Base-by-base conservation (phyloP, 2,888 invertebrate species). In the Ophraella communa region DNA sequence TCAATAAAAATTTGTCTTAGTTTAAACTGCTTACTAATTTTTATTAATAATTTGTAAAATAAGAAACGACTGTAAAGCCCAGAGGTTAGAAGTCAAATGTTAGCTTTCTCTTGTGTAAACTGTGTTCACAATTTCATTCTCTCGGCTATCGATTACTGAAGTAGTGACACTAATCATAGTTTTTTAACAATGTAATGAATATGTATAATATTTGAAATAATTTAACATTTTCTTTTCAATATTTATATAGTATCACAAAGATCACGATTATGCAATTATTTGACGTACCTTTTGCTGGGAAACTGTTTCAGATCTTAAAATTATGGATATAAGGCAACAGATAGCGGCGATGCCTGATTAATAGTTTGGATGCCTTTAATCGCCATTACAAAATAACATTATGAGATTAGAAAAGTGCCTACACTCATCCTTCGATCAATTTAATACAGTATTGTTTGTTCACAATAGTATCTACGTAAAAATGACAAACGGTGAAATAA, bases 51-150 rank as follows among this genome's bases (percentile, higher is more conserved):
- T 49, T 17, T 51, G 49, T 27, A 17, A 23, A 24, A 27, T 18
- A 51, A 39, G 14, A 17, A 39, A 27, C 24, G 27, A n/a, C n/a
- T n/a, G n/a, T n/a, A 27, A 51, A 24, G 27, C 49, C 49, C 49
- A 51, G 27, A 51, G 49, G 49, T 24, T 51, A 24, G 8, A 51
- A 27, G 49, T 51, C 49, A 51, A 51, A 17, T 27, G 27, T 24
- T 24, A 51, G 49, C 49, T 51, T 51, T 51, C 49, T 51, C 20
- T 20, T 21, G 2, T 8, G 10, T 17, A n/a, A 47, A 23, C 11
- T 10, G 20, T 21, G 20, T 14, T 51, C 2, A 47, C n/a, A 47
- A 47, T 45, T 45, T 45, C 45, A 45, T 45, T 49, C 7, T 49
- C 49, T 24, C 20, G 17, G 11, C 47, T 47, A 23, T 11, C 11